A percentile compares a stretch with the other conserved stretches of the same genome.
These are phyloP conservation scores for Hassar affinis DNA, from an alignment of 2,113 vertebrate species.

Conservation along the genomic window DNA sequence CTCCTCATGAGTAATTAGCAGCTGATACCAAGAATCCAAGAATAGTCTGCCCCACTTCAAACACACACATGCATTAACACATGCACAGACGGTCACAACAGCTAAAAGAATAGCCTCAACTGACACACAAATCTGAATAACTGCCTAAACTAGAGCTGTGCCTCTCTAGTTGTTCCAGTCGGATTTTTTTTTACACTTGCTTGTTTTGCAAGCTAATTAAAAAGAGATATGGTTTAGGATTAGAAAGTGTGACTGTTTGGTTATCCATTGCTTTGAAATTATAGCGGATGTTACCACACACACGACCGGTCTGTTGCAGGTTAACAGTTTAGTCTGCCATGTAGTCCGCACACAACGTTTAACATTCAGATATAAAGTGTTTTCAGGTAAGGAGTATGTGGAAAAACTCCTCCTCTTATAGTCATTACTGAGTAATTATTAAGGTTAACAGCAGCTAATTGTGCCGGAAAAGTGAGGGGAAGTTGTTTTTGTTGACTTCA, in stretches of 20 bases:
- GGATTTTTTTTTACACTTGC: not conserved
- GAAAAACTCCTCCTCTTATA: not conserved
- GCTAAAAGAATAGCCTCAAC: not conserved
- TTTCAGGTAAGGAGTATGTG: not conserved
- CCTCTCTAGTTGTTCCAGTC: not conserved
- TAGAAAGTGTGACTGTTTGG: too few relatives aligned
- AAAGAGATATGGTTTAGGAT: too few relatives aligned
- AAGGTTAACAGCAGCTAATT: not conserved
- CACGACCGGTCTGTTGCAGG: too few relatives aligned
- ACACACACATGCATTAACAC: conserved; percentile 21
- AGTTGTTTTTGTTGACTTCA: not conserved
- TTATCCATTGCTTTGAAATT: not conserved
- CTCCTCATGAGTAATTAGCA: conserved; percentile 49
- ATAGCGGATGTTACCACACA: not conserved
- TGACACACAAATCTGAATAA: not conserved
- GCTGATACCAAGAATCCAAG: conserved; percentile 42
- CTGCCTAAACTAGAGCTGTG: not conserved
- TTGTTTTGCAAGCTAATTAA: too few relatives aligned
- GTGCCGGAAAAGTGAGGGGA: not conserved
- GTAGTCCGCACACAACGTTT: not conserved
- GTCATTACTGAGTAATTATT: not conserved
- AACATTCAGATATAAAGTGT: not conserved
- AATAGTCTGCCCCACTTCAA: conserved; percentile 15
- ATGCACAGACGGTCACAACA: not conserved
- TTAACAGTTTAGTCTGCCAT: not conserved